These are phyloP conservation scores for Leptinotarsa defecta DNA, from an alignment of 1,140 invertebrate species.

Conservation along the genomic window DNA sequence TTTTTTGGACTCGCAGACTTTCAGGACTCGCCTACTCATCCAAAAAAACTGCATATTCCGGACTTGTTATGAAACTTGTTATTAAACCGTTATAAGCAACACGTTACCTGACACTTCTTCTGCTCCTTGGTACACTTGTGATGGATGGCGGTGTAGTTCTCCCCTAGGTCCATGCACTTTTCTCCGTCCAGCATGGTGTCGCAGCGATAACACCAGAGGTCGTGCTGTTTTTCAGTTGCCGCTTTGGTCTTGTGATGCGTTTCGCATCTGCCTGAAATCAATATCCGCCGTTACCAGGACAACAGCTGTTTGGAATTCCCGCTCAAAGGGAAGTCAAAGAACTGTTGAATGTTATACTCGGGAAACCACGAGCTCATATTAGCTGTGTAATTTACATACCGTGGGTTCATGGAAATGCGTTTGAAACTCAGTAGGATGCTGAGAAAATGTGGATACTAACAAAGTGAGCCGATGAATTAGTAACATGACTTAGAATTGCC, in stretches of 20 bases:
- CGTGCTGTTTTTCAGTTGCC: slow-evolving; percentile 72
- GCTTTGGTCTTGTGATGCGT: slow-evolving; percentile 71
- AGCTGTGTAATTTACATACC: too few relatives aligned
- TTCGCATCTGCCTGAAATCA: slow-evolving; percentile 31
- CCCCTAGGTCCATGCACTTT: slow-evolving; percentile 66
- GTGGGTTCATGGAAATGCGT: too few relatives aligned
- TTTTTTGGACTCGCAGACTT: too few relatives aligned
- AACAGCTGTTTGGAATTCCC: slow-evolving; percentile 2
- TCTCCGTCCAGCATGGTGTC: slow-evolving; percentile 74
- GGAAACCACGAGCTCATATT: too few relatives aligned
- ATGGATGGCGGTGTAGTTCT: slow-evolving; percentile 65
- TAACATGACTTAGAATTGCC: too few relatives aligned
- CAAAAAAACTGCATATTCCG: too few relatives aligned
- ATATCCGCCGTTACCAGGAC: slow-evolving; percentile 23
- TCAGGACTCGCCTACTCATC: too few relatives aligned
- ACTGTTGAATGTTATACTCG: neutral
- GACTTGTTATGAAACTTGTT: neutral
- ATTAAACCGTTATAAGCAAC: too few relatives aligned
- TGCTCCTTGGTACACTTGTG: slow-evolving; percentile 76
- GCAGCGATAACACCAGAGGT: slow-evolving; percentile 80
- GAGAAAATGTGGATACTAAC: too few relatives aligned
- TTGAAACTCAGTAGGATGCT: too few relatives aligned
- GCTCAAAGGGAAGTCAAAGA: neutral
- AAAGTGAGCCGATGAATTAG: too few relatives aligned
- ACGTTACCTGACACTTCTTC: slow-evolving; percentile 73